Evolutionary conservation across 2,113 vertebrate genomes (phyloP).

Genomic region (Morone chrysops): DNA sequence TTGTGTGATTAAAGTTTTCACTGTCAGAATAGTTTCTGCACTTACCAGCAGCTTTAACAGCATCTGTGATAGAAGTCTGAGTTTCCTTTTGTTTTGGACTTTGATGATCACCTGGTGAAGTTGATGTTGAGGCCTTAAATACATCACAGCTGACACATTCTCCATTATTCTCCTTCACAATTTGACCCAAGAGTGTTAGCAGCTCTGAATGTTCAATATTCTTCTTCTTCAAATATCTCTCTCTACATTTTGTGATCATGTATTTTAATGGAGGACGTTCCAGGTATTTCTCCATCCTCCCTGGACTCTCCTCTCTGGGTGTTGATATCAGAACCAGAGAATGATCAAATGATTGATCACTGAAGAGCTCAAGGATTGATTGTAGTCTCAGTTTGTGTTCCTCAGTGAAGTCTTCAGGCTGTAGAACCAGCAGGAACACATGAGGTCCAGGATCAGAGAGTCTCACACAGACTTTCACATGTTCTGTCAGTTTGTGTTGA

Average conservation of each 20-base stretch:
- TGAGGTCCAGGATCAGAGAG: conserved; percentile 14
- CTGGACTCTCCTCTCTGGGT: too few relatives aligned
- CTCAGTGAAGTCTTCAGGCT: conserved; percentile 52
- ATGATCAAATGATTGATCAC: not conserved
- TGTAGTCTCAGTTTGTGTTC: not conserved
- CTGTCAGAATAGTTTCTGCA: not conserved
- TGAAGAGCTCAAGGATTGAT: not conserved
- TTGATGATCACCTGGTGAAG: not conserved
- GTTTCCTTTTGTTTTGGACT: not conserved
- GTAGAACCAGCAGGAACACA: not conserved
- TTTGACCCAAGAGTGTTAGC: not conserved
- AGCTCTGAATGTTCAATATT: not conserved
- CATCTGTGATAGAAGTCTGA: not conserved
- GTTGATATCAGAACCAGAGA: too few relatives aligned
- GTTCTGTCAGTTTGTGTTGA: not conserved
- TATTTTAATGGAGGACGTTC: not conserved
- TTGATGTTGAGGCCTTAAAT: not conserved
- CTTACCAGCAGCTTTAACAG: not conserved
- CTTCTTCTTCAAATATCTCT: not conserved
- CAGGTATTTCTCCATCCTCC: not conserved
- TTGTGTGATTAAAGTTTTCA: too few relatives aligned
- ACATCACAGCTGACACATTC: not conserved
- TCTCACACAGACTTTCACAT: not conserved
- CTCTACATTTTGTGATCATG: not conserved
- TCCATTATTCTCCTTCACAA: not conserved